A percentile compares a stretch with the other conserved stretches of the same genome.
phyloP scores from a whole-genome alignment of 2,113 vertebrate genomes.

The Tapirus terrestris region DNA sequence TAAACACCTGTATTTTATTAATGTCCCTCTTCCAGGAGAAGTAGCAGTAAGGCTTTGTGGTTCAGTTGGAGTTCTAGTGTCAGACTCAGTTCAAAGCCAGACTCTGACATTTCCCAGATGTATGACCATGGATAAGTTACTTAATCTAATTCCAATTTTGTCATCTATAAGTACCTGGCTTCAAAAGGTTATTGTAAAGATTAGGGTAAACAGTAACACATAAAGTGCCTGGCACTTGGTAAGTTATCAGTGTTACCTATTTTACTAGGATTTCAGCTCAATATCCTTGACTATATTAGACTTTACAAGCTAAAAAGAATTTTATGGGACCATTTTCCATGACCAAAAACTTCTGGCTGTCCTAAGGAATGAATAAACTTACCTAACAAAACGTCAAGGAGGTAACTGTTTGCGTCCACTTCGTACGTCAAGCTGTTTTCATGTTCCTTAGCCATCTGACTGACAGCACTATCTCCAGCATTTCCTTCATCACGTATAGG shows the following conservation, averaged over 20 bases:
- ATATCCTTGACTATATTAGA: background rate
- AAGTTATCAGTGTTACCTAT: background rate
- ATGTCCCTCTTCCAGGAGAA: background rate
- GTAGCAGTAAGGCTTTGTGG: background rate
- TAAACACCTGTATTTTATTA: background rate
- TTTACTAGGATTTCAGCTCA: constrained; percentile 27
- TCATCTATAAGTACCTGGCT: background rate
- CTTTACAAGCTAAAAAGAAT: constrained; percentile 1
- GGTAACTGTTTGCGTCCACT: background rate
- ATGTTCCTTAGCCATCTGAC: background rate
- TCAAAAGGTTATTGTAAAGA: background rate
- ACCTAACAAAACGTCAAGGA: background rate
- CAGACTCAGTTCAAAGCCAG: background rate
- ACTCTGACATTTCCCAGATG: background rate
- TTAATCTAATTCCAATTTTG: background rate
- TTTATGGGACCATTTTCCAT: background rate
- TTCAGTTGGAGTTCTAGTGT: background rate
- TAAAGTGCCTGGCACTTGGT: background rate
- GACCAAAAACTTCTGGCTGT: background rate
- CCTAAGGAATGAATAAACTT: background rate
- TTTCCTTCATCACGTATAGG: background rate
- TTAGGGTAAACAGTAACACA: background rate
- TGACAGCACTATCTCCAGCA: background rate
- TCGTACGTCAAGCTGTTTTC: background rate
- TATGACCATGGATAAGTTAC: background rate